Evolutionary conservation across 2,888 invertebrate species (phyloP), one percentile per base, ranked within the genome.

Genomic region (Drosophila paucipuncta): DNA sequence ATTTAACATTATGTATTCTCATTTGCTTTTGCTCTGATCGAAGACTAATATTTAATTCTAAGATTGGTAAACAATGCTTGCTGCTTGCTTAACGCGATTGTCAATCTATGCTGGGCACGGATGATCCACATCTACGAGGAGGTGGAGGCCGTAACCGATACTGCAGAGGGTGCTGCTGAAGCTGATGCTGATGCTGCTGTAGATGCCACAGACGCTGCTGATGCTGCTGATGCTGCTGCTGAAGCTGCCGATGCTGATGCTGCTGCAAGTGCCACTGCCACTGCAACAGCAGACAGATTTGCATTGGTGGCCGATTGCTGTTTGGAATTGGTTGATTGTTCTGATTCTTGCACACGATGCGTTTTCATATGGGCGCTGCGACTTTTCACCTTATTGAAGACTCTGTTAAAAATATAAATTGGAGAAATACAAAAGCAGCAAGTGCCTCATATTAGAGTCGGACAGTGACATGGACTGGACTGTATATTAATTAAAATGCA

Each of bases 341-440:
- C 97, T 94, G 96, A 95, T 94, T 98, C 97, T 93, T 97, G 96
- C 91, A 97, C 97, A 93, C 97, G 96, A 95, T 99, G 99, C 86
- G 98, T 98, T 95, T 99, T 99, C 99, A 99, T 99, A 94, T 99
- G 99, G 83, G 99, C 99, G 95, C 98, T 99, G 94, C 99, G 96
- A 95, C 99, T 99, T 95, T 99, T 98, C 93, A 99, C 98, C 95
- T 99, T 99, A 95, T 96, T 96, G 95, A 99, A 99, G 94, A 98
- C 96, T 95, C 98, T 99, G 96, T 89, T 95, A 85, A 47, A 86
- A 43, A 31, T 25, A 55, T 13, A 59, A 43, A 28, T 28, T 9
- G 22, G 2, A 39, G 28, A n/a, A 57, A 52, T n/a, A 52, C 37
- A 31, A 67, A 16, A 65, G 52, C 49, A 58, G 47, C 33, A 63